Evolutionary conservation across 1,140 invertebrate genomes (phyloP).

Genomic region (Drosophila obscura): DNA sequence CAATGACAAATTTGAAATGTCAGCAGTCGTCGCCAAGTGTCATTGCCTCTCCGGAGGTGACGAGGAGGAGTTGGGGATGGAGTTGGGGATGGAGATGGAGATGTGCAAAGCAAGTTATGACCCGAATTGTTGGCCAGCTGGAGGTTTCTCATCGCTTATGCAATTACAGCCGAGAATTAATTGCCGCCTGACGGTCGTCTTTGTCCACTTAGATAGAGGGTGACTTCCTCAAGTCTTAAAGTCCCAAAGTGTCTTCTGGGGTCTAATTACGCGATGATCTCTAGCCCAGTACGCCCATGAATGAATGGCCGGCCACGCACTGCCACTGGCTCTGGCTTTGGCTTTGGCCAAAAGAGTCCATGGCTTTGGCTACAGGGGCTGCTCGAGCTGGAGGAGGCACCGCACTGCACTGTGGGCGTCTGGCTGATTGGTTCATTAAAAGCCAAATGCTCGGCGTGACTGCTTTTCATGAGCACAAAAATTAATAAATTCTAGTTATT

Average conservation of each 20-base stretch:
- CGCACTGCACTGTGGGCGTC: constrained; percentile 26
- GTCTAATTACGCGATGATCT: too few relatives aligned
- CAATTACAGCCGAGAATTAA: constrained; percentile 65
- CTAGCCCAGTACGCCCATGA: constrained; percentile 5
- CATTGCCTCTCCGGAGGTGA: constrained; percentile 59
- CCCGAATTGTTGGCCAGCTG: constrained; percentile 61
- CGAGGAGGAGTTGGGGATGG: constrained; percentile 19
- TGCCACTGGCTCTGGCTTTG: too few relatives aligned
- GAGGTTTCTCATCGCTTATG: constrained; percentile 60
- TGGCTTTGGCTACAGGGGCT: constrained; percentile 25
- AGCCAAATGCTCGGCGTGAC: constrained; percentile 37
- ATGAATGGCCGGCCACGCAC: constrained; percentile 43
- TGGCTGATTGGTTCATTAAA: constrained; percentile 54
- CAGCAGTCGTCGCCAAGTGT: constrained; percentile 69
- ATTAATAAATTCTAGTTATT: constrained; percentile 60
- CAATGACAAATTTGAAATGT: constrained; percentile 76
- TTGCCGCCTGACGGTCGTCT: constrained; percentile 42
- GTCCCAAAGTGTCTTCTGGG: constrained; percentile 3
- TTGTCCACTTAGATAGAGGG: constrained; percentile 18
- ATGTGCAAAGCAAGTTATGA: constrained; percentile 70
- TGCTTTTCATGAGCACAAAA: constrained; percentile 20
- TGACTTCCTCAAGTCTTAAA: constrained; percentile 38
- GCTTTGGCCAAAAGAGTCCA: constrained; percentile 43
- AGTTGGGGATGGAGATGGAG: constrained; percentile 25
- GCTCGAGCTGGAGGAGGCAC: constrained; percentile 10